phyloP scores from a whole-genome alignment of 1,140 invertebrate species.

The Mizuhopecten yessoensis region DNA sequence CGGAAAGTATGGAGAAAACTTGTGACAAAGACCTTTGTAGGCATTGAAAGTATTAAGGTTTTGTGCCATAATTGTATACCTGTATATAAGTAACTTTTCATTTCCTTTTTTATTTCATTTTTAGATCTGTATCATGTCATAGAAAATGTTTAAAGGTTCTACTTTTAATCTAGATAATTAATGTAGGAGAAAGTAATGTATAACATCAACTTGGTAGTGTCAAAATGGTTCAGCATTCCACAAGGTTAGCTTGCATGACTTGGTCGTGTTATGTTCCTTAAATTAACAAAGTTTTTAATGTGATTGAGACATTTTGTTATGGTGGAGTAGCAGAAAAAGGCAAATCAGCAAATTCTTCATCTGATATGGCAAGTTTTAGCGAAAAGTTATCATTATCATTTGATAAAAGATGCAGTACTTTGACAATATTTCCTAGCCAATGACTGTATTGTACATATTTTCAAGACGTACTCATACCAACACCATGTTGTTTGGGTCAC shows the following conservation, averaged over 20 bases:
- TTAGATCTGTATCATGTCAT: neutral
- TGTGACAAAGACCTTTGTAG: neutral
- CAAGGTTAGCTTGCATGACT: neutral
- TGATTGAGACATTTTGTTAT: neutral
- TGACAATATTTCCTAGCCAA: too few species aligned
- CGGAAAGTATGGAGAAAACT: too few species aligned
- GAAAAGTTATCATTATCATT: too few species aligned
- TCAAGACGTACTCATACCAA: too few species aligned
- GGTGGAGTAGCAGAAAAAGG: too few species aligned
- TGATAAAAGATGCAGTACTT: too few species aligned
- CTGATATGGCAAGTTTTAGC: too few species aligned
- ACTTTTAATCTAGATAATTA: neutral
- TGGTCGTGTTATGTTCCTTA: neutral
- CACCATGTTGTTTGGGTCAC: too few species aligned
- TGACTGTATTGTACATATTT: too few species aligned
- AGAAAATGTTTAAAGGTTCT: neutral
- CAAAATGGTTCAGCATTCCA: neutral
- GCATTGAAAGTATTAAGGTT: neutral
- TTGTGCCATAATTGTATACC: slow-evolving; percentile 27
- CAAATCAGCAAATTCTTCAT: too few species aligned
- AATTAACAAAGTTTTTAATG: neutral
- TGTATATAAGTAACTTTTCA: neutral
- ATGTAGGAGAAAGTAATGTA: neutral
- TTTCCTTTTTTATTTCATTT: slow-evolving; percentile 23
- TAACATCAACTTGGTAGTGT: neutral